Evolutionary conservation across 2,888 invertebrate species (phyloP).

Genomic region (Smittia aterrima): DNA sequence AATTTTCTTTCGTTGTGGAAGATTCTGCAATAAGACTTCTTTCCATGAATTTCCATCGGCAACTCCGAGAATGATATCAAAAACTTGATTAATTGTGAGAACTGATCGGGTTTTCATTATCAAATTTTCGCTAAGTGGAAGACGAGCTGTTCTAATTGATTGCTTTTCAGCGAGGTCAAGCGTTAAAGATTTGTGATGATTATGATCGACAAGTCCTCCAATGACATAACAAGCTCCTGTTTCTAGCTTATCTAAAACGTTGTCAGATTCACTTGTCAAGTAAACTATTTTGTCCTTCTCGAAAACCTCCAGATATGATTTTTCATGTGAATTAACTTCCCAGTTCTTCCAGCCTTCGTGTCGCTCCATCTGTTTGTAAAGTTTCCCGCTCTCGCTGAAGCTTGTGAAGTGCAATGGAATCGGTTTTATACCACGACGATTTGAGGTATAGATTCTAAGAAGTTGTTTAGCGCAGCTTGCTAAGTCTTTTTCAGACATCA

Average conservation of each 20-base stretch:
- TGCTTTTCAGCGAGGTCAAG: conserved; percentile 75
- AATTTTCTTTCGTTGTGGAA: conserved; percentile 77
- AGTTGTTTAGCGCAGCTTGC: conserved; percentile 88
- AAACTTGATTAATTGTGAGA: conserved; percentile 94
- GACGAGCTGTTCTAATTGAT: conserved; percentile 74
- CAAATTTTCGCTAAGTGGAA: conserved; percentile 87
- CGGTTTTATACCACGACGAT: conserved; percentile 65
- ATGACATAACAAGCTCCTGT: conserved; percentile 85
- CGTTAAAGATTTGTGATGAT: conserved; percentile 91
- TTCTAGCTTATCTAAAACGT: conserved; percentile 72
- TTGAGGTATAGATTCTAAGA: conserved; percentile 84
- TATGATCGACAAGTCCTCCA: conserved; percentile 97
- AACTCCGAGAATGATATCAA: conserved; percentile 74
- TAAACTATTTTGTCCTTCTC: conserved; percentile 79
- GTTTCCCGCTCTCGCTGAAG: conserved; percentile 65
- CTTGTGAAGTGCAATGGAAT: conserved; percentile 74
- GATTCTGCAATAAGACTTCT: conserved; percentile 70
- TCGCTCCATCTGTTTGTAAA: conserved; percentile 70
- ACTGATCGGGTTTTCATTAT: conserved; percentile 91
- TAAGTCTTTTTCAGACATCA: conserved; percentile 88
- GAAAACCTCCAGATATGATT: conserved; percentile 69
- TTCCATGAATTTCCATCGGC: conserved; percentile 78
- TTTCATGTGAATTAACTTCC: conserved; percentile 77
- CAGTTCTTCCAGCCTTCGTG: conserved; percentile 88
- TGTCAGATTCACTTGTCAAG: conserved; percentile 90